phyloP scores from a whole-genome alignment of 2,113 vertebrate species.

The Zapus hudsonius region DNA sequence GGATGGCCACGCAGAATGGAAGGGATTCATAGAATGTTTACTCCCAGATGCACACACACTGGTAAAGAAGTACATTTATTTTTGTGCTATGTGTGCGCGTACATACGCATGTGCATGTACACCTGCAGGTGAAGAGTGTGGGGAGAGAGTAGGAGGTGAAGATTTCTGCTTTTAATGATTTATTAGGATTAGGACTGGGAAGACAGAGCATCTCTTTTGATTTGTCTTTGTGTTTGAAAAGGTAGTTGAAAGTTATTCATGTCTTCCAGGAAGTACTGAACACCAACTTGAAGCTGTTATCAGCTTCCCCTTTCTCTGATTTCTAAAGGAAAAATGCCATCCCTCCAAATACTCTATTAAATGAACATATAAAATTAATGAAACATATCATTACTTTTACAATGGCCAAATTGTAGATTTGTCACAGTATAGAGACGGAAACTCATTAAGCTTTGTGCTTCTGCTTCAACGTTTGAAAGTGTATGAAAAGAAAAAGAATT shows the following conservation, averaged over 20 bases:
- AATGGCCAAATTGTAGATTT: conserved; percentile 85
- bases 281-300: conserved; percentile 81
- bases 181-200: conserved; percentile 60
- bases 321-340: conserved; percentile 84
- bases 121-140: too few species aligned
- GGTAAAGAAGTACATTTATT: conserved; percentile 16
- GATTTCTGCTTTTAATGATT: conserved; percentile 55
- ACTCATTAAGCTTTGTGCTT: conserved; percentile 80
- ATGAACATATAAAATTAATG: conserved; percentile 85
- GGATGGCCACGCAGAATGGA: neutral
- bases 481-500: conserved; percentile 67
- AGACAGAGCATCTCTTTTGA: conserved; percentile 71
- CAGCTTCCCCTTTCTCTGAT: conserved; percentile 80
- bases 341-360: conserved; percentile 85
- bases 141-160: neutral
- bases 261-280: conserved; percentile 69
- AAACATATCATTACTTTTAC: conserved; percentile 86
- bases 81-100: too few species aligned
- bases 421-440: conserved; percentile 81
- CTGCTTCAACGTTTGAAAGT: conserved; percentile 75
- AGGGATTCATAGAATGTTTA: neutral
- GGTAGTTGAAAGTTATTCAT: conserved; percentile 66
- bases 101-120: too few species aligned
- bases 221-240: conserved; percentile 77
- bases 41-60: neutral